phyloP scores from a whole-genome alignment of 2,113 vertebrate genomes.

The Paracanthobrama guichenoti region DNA sequence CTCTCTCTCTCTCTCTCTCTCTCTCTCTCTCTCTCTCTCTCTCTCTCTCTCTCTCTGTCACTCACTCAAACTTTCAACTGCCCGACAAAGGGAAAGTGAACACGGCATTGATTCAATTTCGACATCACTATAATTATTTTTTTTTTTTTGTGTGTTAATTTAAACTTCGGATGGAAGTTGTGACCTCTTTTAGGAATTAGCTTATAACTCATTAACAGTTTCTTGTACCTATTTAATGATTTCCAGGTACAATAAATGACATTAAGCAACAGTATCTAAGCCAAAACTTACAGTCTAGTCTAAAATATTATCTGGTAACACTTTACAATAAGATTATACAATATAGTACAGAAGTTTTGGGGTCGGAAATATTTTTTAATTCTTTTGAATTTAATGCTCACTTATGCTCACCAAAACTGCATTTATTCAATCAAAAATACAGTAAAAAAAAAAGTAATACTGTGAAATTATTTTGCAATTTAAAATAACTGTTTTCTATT shows the following conservation, averaged over 20 bases:
- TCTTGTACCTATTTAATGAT: background rate
- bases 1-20: no score
- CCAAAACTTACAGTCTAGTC: background rate
- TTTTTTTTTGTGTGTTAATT: background rate
- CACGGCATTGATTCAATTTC: slow-evolving; percentile 14
- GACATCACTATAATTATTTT: background rate
- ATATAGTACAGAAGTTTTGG: background rate
- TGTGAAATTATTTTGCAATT: no score
- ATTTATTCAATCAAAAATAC: no score
- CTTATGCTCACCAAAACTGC: no score
- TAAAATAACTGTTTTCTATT: no score
- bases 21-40: background rate
- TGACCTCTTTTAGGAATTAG: slow-evolving; percentile 21
- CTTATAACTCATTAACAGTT: background rate
- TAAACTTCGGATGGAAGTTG: slow-evolving; percentile 21
- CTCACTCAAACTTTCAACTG: slow-evolving; percentile 20
- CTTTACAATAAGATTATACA: background rate
- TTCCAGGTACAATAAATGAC: background rate
- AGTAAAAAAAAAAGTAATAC: no score
- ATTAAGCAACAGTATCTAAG: background rate
- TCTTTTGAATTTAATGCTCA: no score
- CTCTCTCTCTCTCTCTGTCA: slow-evolving; percentile 26
- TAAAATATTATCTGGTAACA: background rate
- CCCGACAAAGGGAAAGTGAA: background rate
- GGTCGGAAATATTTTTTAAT: background rate